Conservation (phyloP, 1,140 invertebrate species). For the Lasaia peninsularis region DNA sequence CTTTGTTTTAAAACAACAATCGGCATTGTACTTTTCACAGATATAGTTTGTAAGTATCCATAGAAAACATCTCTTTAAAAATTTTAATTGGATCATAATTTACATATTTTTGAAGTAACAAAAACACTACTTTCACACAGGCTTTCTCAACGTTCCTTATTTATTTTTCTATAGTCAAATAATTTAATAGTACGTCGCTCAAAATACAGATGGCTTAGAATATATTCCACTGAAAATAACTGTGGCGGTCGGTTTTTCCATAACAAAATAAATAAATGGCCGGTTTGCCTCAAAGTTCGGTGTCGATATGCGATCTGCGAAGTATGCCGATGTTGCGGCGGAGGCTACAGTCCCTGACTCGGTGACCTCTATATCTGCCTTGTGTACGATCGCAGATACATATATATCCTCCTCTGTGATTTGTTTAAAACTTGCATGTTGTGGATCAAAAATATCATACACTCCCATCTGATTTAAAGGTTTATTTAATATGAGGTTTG, state of each 20-base stretch:
- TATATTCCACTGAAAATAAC: conserved; percentile 80
- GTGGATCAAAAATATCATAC: conserved; percentile 81
- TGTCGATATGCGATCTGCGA: conserved; percentile 77
- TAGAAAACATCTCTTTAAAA: too few relatives aligned
- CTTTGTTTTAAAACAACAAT: too few relatives aligned
- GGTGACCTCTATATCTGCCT: conserved; percentile 88
- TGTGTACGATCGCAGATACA: conserved; percentile 82
- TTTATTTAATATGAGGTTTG: conserved; percentile 79
- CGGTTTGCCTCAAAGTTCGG: conserved; percentile 79
- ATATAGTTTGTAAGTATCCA: too few relatives aligned
- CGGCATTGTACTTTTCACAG: too few relatives aligned
- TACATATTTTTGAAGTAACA: too few relatives aligned
- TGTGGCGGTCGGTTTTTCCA: conserved; percentile 78
- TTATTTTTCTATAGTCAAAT: neutral
- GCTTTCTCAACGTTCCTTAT: too few relatives aligned
- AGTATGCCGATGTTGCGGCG: conserved; percentile 77
- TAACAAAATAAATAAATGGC: conserved; percentile 80
- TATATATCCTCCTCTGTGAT: conserved; percentile 79
- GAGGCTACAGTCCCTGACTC: conserved; percentile 89
- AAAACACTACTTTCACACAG: too few relatives aligned
- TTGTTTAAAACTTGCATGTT: conserved; percentile 80
- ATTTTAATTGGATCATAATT: too few relatives aligned
- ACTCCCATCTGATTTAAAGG: conserved; percentile 83
- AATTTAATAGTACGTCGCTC: conserved; percentile 1
- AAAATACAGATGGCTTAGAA: conserved; percentile 61